Percentiles rank a stretch among this genome's conserved stretches.
These are phyloP conservation scores for Gobius niger DNA, from an alignment of 2,113 vertebrate species.

Conservation along the genomic window DNA sequence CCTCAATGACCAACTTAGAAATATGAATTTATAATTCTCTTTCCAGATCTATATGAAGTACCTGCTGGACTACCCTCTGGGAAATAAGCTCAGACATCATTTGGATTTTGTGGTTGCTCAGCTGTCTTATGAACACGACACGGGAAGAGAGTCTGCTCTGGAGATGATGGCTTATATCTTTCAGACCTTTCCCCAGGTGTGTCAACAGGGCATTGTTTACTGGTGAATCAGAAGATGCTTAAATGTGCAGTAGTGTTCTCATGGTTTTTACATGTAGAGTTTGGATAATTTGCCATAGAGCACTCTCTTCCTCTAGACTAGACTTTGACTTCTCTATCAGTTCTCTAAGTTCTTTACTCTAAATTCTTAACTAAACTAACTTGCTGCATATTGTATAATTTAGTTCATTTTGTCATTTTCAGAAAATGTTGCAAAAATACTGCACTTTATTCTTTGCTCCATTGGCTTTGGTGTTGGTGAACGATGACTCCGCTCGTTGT, in stretches of 20 bases:
- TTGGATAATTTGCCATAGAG: no score
- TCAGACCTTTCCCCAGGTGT: constrained; percentile 88
- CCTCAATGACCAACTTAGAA: no score
- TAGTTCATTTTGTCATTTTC: not conserved
- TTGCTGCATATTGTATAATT: not conserved
- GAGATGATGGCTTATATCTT: constrained; percentile 92
- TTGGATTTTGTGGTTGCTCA: constrained; percentile 92
- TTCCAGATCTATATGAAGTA: constrained; percentile 93
- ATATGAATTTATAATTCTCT: not conserved
- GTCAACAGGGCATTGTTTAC: not conserved
- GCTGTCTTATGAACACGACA: constrained; percentile 92
- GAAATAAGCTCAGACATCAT: constrained; percentile 83
- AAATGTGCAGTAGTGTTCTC: no score
- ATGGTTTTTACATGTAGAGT: no score
- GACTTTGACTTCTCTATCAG: no score
- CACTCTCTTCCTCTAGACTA: no score
- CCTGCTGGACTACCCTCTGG: constrained; percentile 95
- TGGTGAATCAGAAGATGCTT: no score
- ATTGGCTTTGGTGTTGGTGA: constrained; percentile 86
- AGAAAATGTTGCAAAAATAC: constrained; percentile 84
- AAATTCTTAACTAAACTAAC: not conserved
- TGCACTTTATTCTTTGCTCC: constrained; percentile 90
- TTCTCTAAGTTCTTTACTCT: not conserved
- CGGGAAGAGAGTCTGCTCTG: constrained; percentile 88
- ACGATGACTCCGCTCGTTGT: constrained; percentile 87